These are phyloP conservation scores for Athene noctua DNA, from an alignment of 2,113 vertebrate genomes.

Conservation along the genomic window DNA sequence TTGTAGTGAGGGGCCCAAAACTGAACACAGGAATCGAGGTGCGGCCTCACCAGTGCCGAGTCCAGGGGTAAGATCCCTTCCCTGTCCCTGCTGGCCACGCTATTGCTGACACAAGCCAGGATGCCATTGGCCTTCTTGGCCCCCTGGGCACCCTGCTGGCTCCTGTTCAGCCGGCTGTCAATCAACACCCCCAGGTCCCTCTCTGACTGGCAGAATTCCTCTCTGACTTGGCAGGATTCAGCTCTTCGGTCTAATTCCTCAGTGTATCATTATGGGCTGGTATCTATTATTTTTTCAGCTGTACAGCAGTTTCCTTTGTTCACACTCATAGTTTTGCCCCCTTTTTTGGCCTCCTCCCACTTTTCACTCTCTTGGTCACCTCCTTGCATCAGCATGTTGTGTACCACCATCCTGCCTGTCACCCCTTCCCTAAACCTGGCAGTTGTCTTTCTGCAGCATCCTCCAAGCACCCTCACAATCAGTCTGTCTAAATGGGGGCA, in stretches of 20 bases:
- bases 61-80: too few relatives aligned
- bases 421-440: background rate
- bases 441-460: background rate
- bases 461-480: background rate
- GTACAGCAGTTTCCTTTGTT: background rate
- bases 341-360: background rate
- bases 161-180: too few relatives aligned
- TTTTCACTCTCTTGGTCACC: background rate
- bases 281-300: background rate
- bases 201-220: too few relatives aligned
- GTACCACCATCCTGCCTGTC: fast-evolving
- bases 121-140: too few relatives aligned
- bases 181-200: too few relatives aligned
- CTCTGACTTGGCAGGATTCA: background rate
- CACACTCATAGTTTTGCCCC: background rate
- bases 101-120: too few relatives aligned
- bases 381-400: background rate
- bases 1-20: too few relatives aligned
- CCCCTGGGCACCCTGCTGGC: too few relatives aligned
- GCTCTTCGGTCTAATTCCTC: background rate
- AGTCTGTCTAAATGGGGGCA: background rate
- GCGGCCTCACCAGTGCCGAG: too few relatives aligned
- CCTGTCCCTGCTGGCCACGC: too few relatives aligned
- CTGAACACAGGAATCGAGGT: too few relatives aligned
- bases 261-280: background rate